A percentile compares a stretch with the other conserved stretches of the same genome.
phyloP scores from a whole-genome alignment of 2,888 invertebrate species.

The Drosophila pseudotalamancana region DNA sequence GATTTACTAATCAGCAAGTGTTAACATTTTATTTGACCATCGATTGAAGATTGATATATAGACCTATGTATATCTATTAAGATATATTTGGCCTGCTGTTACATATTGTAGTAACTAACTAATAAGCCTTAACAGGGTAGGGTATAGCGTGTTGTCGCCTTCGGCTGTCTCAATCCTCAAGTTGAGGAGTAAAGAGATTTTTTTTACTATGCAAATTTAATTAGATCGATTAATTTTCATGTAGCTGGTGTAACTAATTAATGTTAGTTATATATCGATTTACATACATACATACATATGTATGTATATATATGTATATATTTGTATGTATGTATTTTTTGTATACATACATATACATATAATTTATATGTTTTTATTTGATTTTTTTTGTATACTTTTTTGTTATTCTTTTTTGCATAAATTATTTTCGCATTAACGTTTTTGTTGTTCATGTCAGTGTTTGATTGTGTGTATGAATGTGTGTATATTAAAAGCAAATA shows the following conservation, averaged over 20 bases:
- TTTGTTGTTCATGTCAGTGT: not conserved
- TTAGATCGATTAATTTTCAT: conserved; percentile 47
- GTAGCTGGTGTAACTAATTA: conserved; percentile 40
- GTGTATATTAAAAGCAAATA: conserved; percentile 9
- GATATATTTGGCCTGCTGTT: not conserved
- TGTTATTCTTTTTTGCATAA: conserved; percentile 18
- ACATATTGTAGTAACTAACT: not conserved
- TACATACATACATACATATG: not conserved
- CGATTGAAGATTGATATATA: too few relatives aligned
- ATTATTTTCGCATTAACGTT: conserved; percentile 19
- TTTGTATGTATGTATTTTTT: not conserved
- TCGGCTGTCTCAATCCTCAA: not conserved
- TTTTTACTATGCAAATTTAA: conserved; percentile 42
- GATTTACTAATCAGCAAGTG: conserved; percentile 1
- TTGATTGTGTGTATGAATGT: not conserved
- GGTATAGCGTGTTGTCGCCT: not conserved
- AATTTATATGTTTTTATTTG: conserved; percentile 7
- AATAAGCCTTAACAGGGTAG: not conserved
- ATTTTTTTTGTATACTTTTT: conserved; percentile 22
- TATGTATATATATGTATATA: conserved; percentile 1
- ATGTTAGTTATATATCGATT: conserved; percentile 25
- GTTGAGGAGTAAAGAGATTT: not conserved
- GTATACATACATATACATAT: not conserved
- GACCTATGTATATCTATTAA: too few relatives aligned
- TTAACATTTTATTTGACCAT: not conserved